phyloP scores from a whole-genome alignment of 1,140 invertebrate genomes.

The Drosophila saltans region DNA sequence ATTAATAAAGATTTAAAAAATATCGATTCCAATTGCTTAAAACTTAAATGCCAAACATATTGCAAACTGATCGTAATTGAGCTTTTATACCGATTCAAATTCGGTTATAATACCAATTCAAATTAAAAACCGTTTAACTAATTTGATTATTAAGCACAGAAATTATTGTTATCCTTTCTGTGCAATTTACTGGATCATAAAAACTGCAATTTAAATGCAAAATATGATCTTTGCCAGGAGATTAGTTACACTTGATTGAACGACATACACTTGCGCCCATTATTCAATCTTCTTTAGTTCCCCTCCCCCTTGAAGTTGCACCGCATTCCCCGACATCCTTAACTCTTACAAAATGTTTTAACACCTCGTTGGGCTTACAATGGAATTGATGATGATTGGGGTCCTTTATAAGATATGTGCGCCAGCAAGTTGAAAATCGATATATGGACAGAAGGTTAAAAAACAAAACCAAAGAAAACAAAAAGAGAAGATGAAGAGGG shows the following conservation, averaged over 20 bases:
- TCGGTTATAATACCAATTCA: too few species aligned
- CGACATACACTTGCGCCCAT: constrained; percentile 17
- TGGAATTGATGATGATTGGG: constrained; percentile 17
- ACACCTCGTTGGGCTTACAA: constrained; percentile 68
- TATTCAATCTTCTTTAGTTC: not conserved
- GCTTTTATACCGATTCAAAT: too few species aligned
- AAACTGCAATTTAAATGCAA: constrained; percentile 25
- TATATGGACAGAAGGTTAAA: constrained; percentile 64
- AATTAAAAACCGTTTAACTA: not conserved
- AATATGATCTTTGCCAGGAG: constrained; percentile 60
- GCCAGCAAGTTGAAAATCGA: constrained; percentile 68
- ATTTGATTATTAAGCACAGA: not conserved
- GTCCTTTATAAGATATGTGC: not conserved
- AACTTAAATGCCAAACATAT: too few species aligned
- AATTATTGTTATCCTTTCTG: too few species aligned
- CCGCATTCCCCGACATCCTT: not conserved
- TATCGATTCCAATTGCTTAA: too few species aligned
- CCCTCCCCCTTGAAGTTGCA: not conserved
- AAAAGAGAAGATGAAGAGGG: not conserved
- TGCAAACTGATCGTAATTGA: too few species aligned
- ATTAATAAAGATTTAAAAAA: too few species aligned
- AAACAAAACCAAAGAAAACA: not conserved
- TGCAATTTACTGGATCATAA: not conserved
- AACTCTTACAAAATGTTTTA: constrained; percentile 69
- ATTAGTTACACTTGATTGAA: constrained; percentile 71